Evolutionary conservation across 2,888 invertebrate species (phyloP).

Genomic region (Tanypteryx hageni): DNA sequence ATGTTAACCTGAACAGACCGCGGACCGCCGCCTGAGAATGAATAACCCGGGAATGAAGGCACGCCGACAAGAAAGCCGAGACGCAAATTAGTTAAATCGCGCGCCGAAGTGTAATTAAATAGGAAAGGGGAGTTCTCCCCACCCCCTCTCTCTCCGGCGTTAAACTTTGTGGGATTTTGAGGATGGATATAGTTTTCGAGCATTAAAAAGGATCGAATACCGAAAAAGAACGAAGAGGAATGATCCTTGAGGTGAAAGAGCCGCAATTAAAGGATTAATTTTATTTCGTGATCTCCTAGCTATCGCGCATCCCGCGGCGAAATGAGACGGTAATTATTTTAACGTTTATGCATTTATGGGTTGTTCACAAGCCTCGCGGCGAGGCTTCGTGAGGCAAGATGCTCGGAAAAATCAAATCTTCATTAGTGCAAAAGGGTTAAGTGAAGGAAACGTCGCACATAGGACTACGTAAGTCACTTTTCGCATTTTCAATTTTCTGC

Average conservation of each 20-base stretch:
- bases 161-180: background rate
- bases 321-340: slow-evolving; percentile 13
- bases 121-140: background rate
- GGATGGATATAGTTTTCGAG: background rate
- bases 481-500: background rate
- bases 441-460: background rate
- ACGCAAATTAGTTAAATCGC: slow-evolving; percentile 20
- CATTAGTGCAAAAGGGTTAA: background rate
- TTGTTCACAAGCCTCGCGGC: background rate
- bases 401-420: background rate
- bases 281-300: background rate
- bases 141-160: too few species aligned
- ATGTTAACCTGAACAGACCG: slow-evolving; percentile 17
- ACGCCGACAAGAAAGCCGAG: background rate
- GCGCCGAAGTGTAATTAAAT: slow-evolving; percentile 4
- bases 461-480: background rate
- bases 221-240: background rate
- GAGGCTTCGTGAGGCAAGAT: background rate
- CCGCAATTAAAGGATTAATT: background rate
- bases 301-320: background rate
- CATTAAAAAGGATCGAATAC: background rate
- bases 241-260: background rate
- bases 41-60: background rate
- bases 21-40: background rate
- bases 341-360: background rate